These are phyloP conservation scores for Cherax destructor DNA, from an alignment of 1,140 invertebrate genomes.

Conservation along the genomic window DNA sequence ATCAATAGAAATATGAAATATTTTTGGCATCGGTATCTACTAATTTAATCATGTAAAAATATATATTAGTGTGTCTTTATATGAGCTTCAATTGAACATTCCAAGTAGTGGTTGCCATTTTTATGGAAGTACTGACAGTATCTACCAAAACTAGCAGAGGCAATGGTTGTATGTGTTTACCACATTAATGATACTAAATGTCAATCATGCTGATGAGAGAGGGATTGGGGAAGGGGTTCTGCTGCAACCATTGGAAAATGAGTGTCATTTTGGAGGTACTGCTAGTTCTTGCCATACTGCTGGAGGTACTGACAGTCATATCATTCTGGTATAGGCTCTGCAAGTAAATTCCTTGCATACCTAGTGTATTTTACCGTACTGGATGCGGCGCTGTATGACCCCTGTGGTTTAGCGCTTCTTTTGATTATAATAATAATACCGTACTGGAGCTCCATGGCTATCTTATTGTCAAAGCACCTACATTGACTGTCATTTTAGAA, in stretches of 20 bases:
- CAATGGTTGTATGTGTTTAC: neutral
- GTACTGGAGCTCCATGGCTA: neutral
- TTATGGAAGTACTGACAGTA: neutral
- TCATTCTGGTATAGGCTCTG: neutral
- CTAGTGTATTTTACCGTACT: no score
- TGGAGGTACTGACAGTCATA: neutral
- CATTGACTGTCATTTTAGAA: neutral
- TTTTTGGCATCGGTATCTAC: neutral
- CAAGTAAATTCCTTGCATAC: neutral
- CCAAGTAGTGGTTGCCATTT: neutral
- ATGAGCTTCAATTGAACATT: constrained; percentile 1
- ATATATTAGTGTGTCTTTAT: neutral
- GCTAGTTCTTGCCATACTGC: neutral
- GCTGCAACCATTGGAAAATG: no score
- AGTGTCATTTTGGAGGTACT: neutral
- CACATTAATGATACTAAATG: neutral
- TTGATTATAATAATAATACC: no score
- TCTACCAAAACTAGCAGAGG: neutral
- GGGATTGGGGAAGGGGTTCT: no score
- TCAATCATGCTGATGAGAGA: no score
- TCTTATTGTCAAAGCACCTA: neutral
- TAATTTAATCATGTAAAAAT: neutral
- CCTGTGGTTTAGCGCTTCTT: no score
- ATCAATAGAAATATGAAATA: constrained; percentile 2
- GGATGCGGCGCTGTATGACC: no score